A percentile compares a stretch with the other conserved stretches of the same genome.
These are phyloP conservation scores for Drosophila mauritiana DNA, from an alignment of 1,140 invertebrate genomes.

Conservation along the genomic window DNA sequence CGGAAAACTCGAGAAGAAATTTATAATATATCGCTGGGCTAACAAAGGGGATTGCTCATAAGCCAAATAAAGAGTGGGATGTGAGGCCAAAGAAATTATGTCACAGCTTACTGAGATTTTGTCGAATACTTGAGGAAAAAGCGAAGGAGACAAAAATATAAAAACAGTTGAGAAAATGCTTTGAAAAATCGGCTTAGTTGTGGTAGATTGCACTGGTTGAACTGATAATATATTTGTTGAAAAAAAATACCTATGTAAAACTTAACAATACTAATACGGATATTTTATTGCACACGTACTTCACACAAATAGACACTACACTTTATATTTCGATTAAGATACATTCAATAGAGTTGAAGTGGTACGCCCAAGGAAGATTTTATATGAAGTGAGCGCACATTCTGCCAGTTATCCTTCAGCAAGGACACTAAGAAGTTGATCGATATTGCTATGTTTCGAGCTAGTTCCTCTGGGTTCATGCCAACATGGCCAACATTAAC, in stretches of 20 bases:
- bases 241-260: no score
- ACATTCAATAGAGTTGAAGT: slow-evolving; percentile 9
- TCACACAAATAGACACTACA: neutral
- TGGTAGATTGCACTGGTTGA: neutral
- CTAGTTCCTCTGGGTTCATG: neutral
- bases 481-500: slow-evolving; percentile 16
- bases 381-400: slow-evolving; percentile 18
- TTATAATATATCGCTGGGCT: slow-evolving; percentile 60
- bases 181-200: neutral
- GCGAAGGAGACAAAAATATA: neutral
- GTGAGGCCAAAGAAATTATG: slow-evolving; percentile 56
- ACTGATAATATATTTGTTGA: neutral
- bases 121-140: neutral
- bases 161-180: neutral
- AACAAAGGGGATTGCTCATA: slow-evolving; percentile 50
- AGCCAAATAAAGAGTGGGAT: slow-evolving; percentile 18
- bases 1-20: slow-evolving; percentile 45
- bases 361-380: slow-evolving; percentile 2
- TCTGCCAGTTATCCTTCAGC: slow-evolving; percentile 19
- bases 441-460: slow-evolving; percentile 6
- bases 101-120: slow-evolving; percentile 51
- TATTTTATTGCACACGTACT: slow-evolving; percentile 1
- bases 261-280: no score
- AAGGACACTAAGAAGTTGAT: slow-evolving; percentile 17
- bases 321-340: no score